phyloP scores from a whole-genome alignment of 2,797 vertebrate species.

The Gallirallus australis region DNA sequence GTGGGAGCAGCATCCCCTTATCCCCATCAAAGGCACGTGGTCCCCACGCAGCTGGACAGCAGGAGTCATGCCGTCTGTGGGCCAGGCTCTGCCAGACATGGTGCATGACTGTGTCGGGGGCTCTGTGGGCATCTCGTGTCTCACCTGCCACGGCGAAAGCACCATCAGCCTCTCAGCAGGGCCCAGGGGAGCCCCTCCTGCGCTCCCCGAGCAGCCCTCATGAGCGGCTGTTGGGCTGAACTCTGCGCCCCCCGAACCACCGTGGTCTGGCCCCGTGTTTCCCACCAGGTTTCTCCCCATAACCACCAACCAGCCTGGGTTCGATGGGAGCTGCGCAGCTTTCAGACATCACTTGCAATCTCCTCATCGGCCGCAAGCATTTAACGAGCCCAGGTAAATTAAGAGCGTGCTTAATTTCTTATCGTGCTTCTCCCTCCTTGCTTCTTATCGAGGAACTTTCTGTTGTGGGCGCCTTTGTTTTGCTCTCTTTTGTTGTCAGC shows the following conservation, averaged over 20 bases:
- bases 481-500: background rate
- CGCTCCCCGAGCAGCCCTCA: too few relatives aligned
- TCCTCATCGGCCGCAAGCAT: background rate
- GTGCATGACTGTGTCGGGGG: fast-evolving
- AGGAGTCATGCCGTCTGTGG: fast-evolving
- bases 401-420: constrained; percentile 7
- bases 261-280: background rate
- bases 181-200: background rate
- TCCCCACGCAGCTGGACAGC: fast-evolving
- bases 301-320: too few relatives aligned
- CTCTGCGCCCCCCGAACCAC: too few relatives aligned
- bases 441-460: background rate
- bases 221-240: too few relatives aligned
- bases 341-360: background rate
- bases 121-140: background rate
- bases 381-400: background rate
- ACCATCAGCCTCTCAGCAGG: background rate
- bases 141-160: fast-evolving
- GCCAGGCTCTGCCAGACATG: background rate
- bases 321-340: background rate
- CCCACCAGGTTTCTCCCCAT: too few relatives aligned
- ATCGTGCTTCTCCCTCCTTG: background rate
- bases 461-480: background rate
- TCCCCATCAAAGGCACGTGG: background rate
- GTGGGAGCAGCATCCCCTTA: background rate